Evolutionary conservation across 2,113 vertebrate genomes (phyloP).

Genomic region (Dryoscopus gambensis): DNA sequence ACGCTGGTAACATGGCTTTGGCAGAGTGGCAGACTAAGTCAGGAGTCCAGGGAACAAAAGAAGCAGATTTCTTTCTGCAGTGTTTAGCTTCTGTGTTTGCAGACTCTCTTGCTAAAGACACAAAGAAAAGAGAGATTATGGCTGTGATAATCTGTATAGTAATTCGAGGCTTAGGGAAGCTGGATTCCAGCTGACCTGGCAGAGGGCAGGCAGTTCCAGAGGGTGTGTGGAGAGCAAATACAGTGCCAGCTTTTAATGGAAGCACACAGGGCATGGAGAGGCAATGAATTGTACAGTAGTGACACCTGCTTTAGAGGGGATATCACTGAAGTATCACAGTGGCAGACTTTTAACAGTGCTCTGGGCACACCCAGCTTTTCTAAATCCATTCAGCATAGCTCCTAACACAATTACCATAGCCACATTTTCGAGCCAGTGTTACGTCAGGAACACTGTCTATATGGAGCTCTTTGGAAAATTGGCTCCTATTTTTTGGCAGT

Average conservation of each 20-base stretch:
- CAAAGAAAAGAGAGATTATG: not conserved
- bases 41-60: not conserved
- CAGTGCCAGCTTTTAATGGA: not conserved
- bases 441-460: not conserved
- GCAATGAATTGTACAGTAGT: not conserved
- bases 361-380: not conserved
- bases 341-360: not conserved
- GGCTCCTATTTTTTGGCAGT: conserved; percentile 17
- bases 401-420: not conserved
- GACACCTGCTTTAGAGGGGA: not conserved
- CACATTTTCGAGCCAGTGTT: not conserved
- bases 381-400: not conserved
- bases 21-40: not conserved
- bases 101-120: not conserved
- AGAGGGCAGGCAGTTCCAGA: not conserved
- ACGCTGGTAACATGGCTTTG: not conserved
- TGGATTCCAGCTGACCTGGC: not conserved
- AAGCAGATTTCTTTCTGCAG: not conserved
- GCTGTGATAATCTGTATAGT: not conserved
- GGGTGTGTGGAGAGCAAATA: not conserved
- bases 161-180: not conserved
- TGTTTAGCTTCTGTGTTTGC: not conserved
- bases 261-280: not conserved
- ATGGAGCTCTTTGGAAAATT: conserved; percentile 47
- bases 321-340: not conserved